A percentile compares a stretch with the other conserved stretches of the same genome.
phyloP scores from a whole-genome alignment of 2,888 invertebrate species.

The Pantelozetes paolii region DNA sequence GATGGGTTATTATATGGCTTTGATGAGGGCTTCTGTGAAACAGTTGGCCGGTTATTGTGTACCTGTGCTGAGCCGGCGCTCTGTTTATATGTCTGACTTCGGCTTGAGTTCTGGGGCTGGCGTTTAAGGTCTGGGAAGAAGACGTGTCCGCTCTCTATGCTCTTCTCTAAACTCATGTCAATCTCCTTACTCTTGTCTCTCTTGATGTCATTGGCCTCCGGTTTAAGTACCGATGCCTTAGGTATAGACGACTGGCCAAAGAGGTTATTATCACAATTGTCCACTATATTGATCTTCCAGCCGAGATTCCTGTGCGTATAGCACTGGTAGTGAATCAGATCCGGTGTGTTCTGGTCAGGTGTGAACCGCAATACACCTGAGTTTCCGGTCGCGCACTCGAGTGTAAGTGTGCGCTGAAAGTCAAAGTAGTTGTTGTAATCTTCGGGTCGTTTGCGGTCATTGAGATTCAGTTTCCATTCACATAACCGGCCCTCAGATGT shows the following conservation, averaged over 20 bases:
- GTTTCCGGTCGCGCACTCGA: slow-evolving; percentile 72
- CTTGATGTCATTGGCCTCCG: background rate
- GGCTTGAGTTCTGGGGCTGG: background rate
- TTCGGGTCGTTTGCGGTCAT: slow-evolving; percentile 60
- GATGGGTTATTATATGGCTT: background rate
- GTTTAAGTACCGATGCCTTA: slow-evolving; percentile 25
- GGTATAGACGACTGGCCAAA: slow-evolving; percentile 27
- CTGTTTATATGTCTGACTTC: background rate
- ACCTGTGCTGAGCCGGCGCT: no score
- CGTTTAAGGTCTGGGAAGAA: background rate
- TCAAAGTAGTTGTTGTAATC: slow-evolving; percentile 82
- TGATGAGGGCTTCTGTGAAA: background rate
- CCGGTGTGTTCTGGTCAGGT: slow-evolving; percentile 77
- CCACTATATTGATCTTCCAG: slow-evolving; percentile 84
- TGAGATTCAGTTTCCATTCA: slow-evolving; percentile 61
- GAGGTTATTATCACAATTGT: slow-evolving; percentile 53
- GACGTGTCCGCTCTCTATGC: background rate
- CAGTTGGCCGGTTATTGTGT: background rate
- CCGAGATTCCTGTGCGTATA: slow-evolving; percentile 86
- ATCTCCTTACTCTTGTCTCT: background rate
- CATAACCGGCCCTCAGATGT: slow-evolving; percentile 77
- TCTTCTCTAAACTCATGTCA: background rate
- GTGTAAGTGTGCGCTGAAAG: slow-evolving; percentile 75
- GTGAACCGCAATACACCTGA: slow-evolving; percentile 70
- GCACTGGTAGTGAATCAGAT: slow-evolving; percentile 85